These are phyloP conservation scores for Pollenia amentaria DNA, from an alignment of 2,888 invertebrate genomes.

Conservation along the genomic window DNA sequence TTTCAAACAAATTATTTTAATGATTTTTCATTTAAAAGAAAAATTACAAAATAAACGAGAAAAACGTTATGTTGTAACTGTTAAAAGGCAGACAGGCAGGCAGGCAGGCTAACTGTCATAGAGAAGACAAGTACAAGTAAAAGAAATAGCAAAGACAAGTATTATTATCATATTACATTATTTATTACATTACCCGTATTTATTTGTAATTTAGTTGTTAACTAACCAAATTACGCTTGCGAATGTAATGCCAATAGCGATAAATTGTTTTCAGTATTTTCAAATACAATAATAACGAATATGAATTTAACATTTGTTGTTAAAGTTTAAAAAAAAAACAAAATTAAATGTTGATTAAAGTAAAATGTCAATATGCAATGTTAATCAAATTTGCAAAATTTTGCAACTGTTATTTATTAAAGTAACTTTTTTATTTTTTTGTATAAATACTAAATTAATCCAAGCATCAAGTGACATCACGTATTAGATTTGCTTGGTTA, in stretches of 20 bases:
- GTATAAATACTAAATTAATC: constrained; percentile 4
- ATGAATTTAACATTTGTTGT: constrained; percentile 20
- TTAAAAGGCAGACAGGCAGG: constrained; percentile 13
- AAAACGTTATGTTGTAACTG: constrained; percentile 39
- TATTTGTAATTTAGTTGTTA: constrained; percentile 53
- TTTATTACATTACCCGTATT: constrained; percentile 21
- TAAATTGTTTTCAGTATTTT: constrained; percentile 28
- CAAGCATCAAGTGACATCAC: constrained; percentile 59
- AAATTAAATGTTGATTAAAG: constrained; percentile 18
- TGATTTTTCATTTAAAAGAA: neutral
- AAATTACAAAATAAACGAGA: neutral
- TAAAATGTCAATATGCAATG: constrained; percentile 52
- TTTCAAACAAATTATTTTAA: constrained; percentile 15
- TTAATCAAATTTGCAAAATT: constrained; percentile 33
- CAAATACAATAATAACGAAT: neutral
- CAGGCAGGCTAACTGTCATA: neutral
- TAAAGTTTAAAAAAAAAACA: too few species aligned
- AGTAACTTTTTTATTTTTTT: neutral
- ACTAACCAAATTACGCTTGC: constrained; percentile 28
- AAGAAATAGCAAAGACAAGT: neutral
- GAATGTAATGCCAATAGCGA: constrained; percentile 40
- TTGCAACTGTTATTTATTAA: constrained; percentile 1
- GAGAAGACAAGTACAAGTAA: neutral
- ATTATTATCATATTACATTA: constrained; percentile 34
- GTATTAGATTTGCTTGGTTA: constrained; percentile 44